Conservation (phyloP, 2,888 invertebrate genomes). For the Yponomeuta malinellus region DNA sequence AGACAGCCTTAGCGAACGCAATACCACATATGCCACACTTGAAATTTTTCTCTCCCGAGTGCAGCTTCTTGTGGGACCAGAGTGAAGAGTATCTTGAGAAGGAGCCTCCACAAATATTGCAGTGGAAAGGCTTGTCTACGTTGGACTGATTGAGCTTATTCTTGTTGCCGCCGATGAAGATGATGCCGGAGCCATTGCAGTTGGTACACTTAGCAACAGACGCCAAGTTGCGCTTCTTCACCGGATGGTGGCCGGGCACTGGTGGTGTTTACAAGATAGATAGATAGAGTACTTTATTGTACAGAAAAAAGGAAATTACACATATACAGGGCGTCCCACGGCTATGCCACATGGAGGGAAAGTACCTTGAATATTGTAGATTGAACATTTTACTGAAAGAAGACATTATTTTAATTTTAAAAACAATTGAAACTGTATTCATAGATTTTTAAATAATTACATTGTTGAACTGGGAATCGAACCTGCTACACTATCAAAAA, state of each 20-base stretch:
- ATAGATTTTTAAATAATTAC: too few species aligned
- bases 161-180: constrained; percentile 83
- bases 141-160: constrained; percentile 75
- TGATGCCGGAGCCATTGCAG: constrained; percentile 91
- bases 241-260: constrained; percentile 82
- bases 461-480: too few species aligned
- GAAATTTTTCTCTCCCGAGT: constrained; percentile 89
- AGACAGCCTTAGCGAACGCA: constrained; percentile 93
- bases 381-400: too few species aligned
- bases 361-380: too few species aligned
- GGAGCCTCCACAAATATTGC: constrained; percentile 90
- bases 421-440: too few species aligned
- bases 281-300: too few species aligned
- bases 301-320: too few species aligned
- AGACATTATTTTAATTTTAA: too few species aligned
- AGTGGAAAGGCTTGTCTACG: constrained; percentile 89
- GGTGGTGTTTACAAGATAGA: not conserved
- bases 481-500: too few species aligned
- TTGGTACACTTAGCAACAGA: constrained; percentile 92
- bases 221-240: constrained; percentile 87
- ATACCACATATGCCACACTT: constrained; percentile 92
- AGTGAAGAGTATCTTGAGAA: constrained; percentile 90
- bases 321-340: too few species aligned
- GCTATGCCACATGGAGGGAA: too few species aligned
- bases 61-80: constrained; percentile 92